Evolutionary conservation across 2,888 invertebrate genomes (phyloP), one percentile per base, ranked within the genome.

Genomic region (Coenonympha glycerion): DNA sequence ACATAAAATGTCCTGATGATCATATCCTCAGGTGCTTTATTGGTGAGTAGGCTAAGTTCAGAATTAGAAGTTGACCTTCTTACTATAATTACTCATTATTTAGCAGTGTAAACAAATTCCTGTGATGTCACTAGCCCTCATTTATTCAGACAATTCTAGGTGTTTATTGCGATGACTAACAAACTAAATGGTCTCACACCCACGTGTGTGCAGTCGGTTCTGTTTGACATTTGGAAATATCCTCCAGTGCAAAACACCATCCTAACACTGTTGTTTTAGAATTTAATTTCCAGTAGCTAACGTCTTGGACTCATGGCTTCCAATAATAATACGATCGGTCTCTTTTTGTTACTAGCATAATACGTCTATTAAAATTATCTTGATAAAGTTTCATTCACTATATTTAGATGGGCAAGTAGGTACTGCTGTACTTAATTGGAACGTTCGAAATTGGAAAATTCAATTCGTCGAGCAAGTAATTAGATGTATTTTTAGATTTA

Each of bases 121-220:
- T 39, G 55, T 69, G 73, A 73, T 72, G 73, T 76, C 72, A 75
- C 66, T 67, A 57, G 69, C 66, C 66, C 69, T 16, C 66, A 63
- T 68, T 69, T 73, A 77, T 77, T 77, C 75, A 75, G 76, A 73
- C 63, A 66, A 69, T 75, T 73, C 71, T 73, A 71, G 76, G 75
- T 69, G 71, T 77, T 80, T 79, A 76, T 76, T 75, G 71, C 76
- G 66, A 70, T 79, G 81, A 82, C 71, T 79, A 79, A 82, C 73
- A 71, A 64, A 71, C 71, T 76, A 75, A 74, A 76, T 72, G 69
- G 68, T 69, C 69, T 66, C 65, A 66, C 65, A 58, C 82, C 84
- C 79, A 84, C 84, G 69, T 71, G 58, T 68, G 65, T 68, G 76
- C 71, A 77, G 73, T 76, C 72, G 69, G 67, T 62, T 70, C 66